Base-by-base conservation (phyloP, 2,888 invertebrate species). In the Acrobasis repandana region DNA sequence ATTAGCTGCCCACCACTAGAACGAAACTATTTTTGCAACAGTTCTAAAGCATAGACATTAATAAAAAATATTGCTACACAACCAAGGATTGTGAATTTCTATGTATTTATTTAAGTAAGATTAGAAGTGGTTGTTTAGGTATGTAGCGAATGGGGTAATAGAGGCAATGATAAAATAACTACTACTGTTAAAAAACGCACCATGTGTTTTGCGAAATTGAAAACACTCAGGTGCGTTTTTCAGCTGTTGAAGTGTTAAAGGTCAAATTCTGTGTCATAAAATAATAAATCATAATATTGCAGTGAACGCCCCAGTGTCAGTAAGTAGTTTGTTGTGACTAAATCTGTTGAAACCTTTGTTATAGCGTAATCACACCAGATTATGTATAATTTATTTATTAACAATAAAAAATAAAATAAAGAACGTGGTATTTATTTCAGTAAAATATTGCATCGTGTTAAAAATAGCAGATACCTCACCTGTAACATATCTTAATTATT, bases 271-370 rank as follows among this genome's bases (percentile, higher is more conserved):
- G 28, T 28, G 28, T 28, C 28, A 28, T 28, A 28, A 28, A 20
- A 3, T 4, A 2, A 4, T 4, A 3, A 20, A 20, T 20, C 4
- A n/a, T 43, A 5, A 43, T 43, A 36, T 38, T 2, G 28, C 14
- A 43, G n/a, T 10, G n/a, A 43, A 14, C n/a, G 43, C 43, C 43
- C 43, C 43, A 43, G 43, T 43, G 38, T 1, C 43, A 43, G n/a
- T 43, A n/a, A 43, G 43, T n/a, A 43, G 43, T 43, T 43, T 43
- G 43, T 43, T 43, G 43, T 43, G n/a, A 43, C 43, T 43, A 43
- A 43, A 43, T 43, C 6, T n/a, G n/a, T n/a, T n/a, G n/a, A 6
- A n/a, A 43, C n/a, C n/a, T 43, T 43, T 43, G 43, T 14, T 43
- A 43, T 43, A 43, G 43, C n/a, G 43, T 43, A 14, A 43, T 43